These are phyloP conservation scores for Anagrus nilaparvatae DNA, from an alignment of 1,140 invertebrate species.

Conservation along the genomic window DNA sequence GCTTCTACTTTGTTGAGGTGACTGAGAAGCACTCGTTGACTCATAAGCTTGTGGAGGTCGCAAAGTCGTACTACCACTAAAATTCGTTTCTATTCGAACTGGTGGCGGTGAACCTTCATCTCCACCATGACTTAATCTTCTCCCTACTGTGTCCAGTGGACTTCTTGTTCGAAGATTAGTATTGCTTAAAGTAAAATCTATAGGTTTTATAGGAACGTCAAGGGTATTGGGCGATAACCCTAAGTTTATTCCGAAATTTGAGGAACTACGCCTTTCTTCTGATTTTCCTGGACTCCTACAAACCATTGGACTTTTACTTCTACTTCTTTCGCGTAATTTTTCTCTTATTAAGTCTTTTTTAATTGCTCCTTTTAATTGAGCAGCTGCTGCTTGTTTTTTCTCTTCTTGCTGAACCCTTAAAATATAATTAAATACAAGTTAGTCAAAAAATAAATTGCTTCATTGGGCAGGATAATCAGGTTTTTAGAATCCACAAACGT, in stretches of 20 bases:
- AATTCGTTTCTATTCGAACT: constrained; percentile 26
- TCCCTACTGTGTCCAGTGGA: constrained; percentile 37
- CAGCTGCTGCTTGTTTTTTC: constrained; percentile 15
- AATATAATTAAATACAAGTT: too few relatives aligned
- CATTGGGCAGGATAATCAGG: too few relatives aligned
- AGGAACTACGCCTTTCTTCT: constrained; percentile 33
- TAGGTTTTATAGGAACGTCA: constrained; percentile 33
- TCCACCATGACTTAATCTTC: constrained; percentile 37
- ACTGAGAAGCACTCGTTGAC: constrained; percentile 25
- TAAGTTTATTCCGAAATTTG: constrained; percentile 31
- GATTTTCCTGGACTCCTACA: constrained; percentile 23
- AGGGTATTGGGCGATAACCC: constrained; percentile 32
- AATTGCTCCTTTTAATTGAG: constrained; percentile 14
- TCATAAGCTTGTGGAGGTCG: constrained; percentile 29
- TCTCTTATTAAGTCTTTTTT: constrained; percentile 28
- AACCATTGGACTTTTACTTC: constrained; percentile 39
- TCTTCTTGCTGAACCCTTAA: constrained; percentile 25
- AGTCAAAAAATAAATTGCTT: too few relatives aligned
- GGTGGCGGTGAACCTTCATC: constrained; percentile 35
- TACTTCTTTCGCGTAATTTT: constrained; percentile 31
- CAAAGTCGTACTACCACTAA: constrained; percentile 33
- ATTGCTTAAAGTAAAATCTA: constrained; percentile 38
- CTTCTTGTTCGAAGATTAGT: constrained; percentile 37
- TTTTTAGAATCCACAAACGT: too few relatives aligned
- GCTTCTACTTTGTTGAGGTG: constrained; percentile 33